Conservation (phyloP, 2,888 invertebrate species). For the Branchellion lobata region DNA sequence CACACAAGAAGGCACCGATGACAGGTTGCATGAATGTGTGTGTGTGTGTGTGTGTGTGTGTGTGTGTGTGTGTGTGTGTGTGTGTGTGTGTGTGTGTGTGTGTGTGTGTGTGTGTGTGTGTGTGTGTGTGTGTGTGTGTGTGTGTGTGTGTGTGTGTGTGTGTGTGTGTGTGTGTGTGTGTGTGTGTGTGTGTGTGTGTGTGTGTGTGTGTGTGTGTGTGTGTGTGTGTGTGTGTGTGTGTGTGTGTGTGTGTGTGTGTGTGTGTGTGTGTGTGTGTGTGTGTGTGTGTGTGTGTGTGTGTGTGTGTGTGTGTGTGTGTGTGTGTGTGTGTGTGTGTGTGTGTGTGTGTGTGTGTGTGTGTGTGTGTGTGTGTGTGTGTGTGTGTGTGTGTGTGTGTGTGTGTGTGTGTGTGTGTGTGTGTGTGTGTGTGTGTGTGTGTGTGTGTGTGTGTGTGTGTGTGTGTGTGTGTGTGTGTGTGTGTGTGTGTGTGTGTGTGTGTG, state of each 20-base stretch:
- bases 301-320: not conserved
- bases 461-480: not conserved
- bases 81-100: no score
- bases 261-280: not conserved
- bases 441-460: not conserved
- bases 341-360: not conserved
- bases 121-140: no score
- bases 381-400: not conserved
- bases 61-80: no score
- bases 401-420: not conserved
- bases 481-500: not conserved
- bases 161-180: no score
- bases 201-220: no score
- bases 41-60: not conserved
- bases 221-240: slow-evolving; percentile 1
- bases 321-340: not conserved
- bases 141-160: no score
- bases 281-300: not conserved
- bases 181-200: no score
- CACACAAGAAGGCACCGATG: not conserved
- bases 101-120: no score
- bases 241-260: not conserved
- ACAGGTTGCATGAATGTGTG: not conserved
- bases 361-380: not conserved
- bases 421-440: not conserved